Percentiles rank a stretch among this genome's conserved stretches.
Conservation (phyloP, 2,888 invertebrate genomes). For the Eupithecia dodoneata region DNA sequence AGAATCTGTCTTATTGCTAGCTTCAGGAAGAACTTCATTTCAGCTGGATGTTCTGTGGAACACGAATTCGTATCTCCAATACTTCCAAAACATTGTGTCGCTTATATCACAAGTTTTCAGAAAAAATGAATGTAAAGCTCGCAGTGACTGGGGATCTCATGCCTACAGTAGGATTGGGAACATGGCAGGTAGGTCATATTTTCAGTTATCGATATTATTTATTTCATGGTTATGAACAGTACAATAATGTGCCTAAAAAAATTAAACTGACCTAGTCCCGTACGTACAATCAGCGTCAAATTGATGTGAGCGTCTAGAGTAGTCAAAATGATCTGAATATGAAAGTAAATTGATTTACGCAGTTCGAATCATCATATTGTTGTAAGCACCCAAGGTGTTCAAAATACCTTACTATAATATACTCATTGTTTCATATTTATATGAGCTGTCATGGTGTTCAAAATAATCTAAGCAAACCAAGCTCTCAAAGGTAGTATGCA, state of each 20-base stretch:
- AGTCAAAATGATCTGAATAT: too few species aligned
- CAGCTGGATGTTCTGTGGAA: slow-evolving; percentile 55
- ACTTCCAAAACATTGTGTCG: slow-evolving; percentile 49
- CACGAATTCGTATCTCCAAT: slow-evolving; percentile 44
- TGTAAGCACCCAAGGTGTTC: too few species aligned
- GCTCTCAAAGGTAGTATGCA: too few species aligned
- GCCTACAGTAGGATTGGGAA: slow-evolving; percentile 89
- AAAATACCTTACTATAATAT: too few species aligned
- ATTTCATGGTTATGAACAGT: not conserved
- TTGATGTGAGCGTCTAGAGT: too few species aligned
- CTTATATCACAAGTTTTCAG: slow-evolving; percentile 56
- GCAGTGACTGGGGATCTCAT: slow-evolving; percentile 82
- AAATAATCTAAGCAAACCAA: too few species aligned
- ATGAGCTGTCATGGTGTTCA: too few species aligned
- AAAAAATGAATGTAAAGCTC: slow-evolving; percentile 76
- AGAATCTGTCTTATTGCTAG: slow-evolving; percentile 52
- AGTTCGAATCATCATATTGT: too few species aligned
- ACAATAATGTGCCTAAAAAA: not conserved
- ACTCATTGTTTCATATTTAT: too few species aligned
- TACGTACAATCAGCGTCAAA: too few species aligned
- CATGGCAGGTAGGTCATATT: slow-evolving; percentile 87
- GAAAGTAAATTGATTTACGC: too few species aligned
- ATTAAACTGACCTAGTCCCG: not conserved
- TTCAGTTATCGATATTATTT: not conserved
- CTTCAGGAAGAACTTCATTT: slow-evolving; percentile 40